Percentiles rank a stretch among this genome's conserved stretches.
Evolutionary conservation across 2,113 vertebrate species (phyloP).

Genomic region (Isichthys henryi): DNA sequence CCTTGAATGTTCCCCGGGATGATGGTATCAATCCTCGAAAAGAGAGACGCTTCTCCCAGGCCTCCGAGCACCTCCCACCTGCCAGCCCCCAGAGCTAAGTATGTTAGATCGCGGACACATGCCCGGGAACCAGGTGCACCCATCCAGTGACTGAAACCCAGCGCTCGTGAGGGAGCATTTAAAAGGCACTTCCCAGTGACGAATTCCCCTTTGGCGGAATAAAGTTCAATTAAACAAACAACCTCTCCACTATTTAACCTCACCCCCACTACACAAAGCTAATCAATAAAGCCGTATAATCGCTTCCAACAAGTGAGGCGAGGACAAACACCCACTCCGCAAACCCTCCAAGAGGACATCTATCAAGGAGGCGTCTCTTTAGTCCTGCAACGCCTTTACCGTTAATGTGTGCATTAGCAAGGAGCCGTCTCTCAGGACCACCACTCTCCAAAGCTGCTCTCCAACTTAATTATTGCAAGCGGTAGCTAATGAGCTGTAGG

Average conservation of each 20-base stretch:
- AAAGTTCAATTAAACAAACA: slow-evolving; percentile 45
- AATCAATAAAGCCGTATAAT: slow-evolving; percentile 37
- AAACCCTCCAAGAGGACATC: not conserved
- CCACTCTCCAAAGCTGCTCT: slow-evolving; percentile 33
- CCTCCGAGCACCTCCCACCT: not conserved
- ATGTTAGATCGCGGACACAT: not conserved
- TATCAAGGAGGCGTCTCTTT: slow-evolving; percentile 27
- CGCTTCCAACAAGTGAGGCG: slow-evolving; percentile 29
- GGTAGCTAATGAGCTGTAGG: slow-evolving; percentile 56
- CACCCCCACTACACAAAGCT: slow-evolving; percentile 26
- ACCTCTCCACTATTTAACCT: slow-evolving; percentile 37
- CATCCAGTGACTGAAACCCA: slow-evolving; percentile 4
- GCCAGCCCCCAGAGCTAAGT: not conserved
- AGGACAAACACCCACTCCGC: slow-evolving; percentile 9
- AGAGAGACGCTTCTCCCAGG: not conserved
- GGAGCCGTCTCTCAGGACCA: slow-evolving; percentile 37
- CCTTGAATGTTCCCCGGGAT: not conserved
- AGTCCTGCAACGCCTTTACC: slow-evolving; percentile 42
- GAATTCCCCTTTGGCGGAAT: slow-evolving; percentile 38
- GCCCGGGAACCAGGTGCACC: not conserved
- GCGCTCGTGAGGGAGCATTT: slow-evolving; percentile 41
- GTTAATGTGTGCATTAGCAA: slow-evolving; percentile 51
- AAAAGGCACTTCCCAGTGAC: slow-evolving; percentile 33
- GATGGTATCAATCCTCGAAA: not conserved
- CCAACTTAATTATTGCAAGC: slow-evolving; percentile 47